These are phyloP conservation scores for Caretta caretta DNA, from an alignment of 2,113 vertebrate genomes.

Conservation along the genomic window DNA sequence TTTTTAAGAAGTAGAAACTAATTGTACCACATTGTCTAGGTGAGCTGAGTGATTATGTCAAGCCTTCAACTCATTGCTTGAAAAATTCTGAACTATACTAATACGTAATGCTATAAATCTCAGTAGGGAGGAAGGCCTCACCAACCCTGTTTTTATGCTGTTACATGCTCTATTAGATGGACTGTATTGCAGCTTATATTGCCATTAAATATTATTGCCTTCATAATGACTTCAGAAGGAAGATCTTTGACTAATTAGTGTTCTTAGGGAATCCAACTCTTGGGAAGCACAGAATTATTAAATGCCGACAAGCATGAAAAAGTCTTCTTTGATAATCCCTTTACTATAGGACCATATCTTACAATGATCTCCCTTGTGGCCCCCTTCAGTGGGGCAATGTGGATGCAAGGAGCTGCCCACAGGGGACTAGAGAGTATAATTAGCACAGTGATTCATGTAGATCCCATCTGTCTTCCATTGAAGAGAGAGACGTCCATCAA, in stretches of 20 bases:
- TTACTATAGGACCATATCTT: rapidly evolving
- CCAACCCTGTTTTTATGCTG: neutral
- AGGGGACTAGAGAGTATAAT: neutral
- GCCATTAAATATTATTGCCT: neutral
- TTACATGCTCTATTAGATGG: neutral
- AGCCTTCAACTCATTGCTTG: neutral
- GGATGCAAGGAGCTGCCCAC: neutral
- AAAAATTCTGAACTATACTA: neutral
- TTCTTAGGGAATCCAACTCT: neutral
- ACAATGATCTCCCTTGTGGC: neutral
- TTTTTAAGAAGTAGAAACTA: neutral
- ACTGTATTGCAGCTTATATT: too few relatives aligned
- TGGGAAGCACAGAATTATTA: neutral
- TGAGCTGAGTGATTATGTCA: neutral
- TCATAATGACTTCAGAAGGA: neutral
- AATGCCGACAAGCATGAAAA: neutral
- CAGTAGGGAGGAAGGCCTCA: neutral
- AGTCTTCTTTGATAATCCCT: neutral
- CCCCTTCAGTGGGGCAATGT: rapidly evolving
- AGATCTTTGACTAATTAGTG: neutral
- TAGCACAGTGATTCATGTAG: neutral
- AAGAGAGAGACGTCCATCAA: neutral
- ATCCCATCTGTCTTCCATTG: neutral
- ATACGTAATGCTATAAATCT: neutral
- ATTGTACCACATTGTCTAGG: neutral